A percentile compares a stretch with the other conserved stretches of the same genome.
These are phyloP conservation scores for Ferdinandea cuprea DNA, from an alignment of 2,888 invertebrate species.

Conservation along the genomic window DNA sequence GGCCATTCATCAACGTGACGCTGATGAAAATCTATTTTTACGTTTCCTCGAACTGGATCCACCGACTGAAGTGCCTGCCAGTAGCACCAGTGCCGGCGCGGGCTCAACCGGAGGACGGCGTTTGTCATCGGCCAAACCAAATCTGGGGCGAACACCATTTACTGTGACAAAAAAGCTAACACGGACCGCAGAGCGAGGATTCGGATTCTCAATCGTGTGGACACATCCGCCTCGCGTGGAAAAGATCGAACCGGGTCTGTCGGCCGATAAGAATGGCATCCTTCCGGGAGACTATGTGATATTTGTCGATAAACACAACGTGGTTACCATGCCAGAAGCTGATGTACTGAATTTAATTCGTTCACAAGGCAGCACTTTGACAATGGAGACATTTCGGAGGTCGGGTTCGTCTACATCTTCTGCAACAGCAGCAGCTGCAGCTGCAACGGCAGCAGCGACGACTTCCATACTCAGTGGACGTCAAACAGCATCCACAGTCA, in stretches of 20 bases:
- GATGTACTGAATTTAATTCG: conserved; percentile 87
- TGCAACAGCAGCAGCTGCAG: conserved; percentile 57
- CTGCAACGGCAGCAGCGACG: conserved; percentile 41
- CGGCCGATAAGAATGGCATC: conserved; percentile 92
- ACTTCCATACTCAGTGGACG: conserved; percentile 30
- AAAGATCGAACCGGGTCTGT: conserved; percentile 90
- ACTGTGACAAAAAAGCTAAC: conserved; percentile 88
- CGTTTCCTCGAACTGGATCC: conserved; percentile 92
- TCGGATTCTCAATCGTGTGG: conserved; percentile 95
- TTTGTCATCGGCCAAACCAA: conserved; percentile 73
- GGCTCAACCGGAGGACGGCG: conserved; percentile 81
- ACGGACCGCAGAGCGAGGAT: conserved; percentile 86
- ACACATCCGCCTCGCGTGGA: conserved; percentile 94
- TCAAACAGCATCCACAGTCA: conserved; percentile 74
- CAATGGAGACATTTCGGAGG: conserved; percentile 87
- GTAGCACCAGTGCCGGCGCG: conserved; percentile 76
- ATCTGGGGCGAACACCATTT: conserved; percentile 91
- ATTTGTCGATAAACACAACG: conserved; percentile 93
- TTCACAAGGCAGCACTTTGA: conserved; percentile 88
- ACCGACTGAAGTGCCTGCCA: conserved; percentile 85
- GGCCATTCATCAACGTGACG: conserved; percentile 86
- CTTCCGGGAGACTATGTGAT: conserved; percentile 94
- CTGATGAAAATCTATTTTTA: conserved; percentile 89
- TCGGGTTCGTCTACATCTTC: conserved; percentile 78
- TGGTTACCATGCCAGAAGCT: conserved; percentile 91